phyloP scores from a whole-genome alignment of 1,140 invertebrate genomes.

The Trichonephila clavipes region DNA sequence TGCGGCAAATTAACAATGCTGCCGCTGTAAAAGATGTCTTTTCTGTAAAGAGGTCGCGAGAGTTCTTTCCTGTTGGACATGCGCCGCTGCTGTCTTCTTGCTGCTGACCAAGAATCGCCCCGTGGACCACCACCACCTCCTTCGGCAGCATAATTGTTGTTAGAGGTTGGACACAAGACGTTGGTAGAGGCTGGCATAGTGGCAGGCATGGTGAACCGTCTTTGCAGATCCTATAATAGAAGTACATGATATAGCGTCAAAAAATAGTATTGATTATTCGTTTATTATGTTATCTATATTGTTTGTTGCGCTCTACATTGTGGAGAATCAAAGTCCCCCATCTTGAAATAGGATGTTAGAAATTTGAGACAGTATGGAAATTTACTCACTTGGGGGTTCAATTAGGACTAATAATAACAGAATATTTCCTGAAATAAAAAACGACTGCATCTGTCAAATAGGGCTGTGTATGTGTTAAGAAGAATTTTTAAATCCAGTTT shows the following conservation, averaged over 20 bases:
- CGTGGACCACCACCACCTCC: not conserved
- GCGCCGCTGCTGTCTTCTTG: slow-evolving; percentile 35
- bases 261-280: too few relatives aligned
- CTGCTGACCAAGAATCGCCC: slow-evolving; percentile 40
- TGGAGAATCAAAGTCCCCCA: too few relatives aligned
- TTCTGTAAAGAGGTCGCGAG: slow-evolving; percentile 94
- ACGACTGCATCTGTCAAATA: too few relatives aligned
- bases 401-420: too few relatives aligned
- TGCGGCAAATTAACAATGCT: slow-evolving; percentile 94
- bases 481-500: too few relatives aligned
- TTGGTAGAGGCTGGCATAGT: slow-evolving; percentile 50
- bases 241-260: not conserved
- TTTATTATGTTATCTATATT: not conserved
- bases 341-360: too few relatives aligned
- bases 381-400: too few relatives aligned
- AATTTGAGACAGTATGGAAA: too few relatives aligned
- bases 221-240: slow-evolving; percentile 48
- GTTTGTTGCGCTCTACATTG: too few relatives aligned
- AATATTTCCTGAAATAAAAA: too few relatives aligned
- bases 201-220: slow-evolving; percentile 71
- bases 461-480: too few relatives aligned
- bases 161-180: not conserved
- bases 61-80: slow-evolving; percentile 82
- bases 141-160: slow-evolving; percentile 49
- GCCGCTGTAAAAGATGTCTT: slow-evolving; percentile 99